phyloP scores from a whole-genome alignment of 2,113 vertebrate species.

The Vulpes ferrilata region DNA sequence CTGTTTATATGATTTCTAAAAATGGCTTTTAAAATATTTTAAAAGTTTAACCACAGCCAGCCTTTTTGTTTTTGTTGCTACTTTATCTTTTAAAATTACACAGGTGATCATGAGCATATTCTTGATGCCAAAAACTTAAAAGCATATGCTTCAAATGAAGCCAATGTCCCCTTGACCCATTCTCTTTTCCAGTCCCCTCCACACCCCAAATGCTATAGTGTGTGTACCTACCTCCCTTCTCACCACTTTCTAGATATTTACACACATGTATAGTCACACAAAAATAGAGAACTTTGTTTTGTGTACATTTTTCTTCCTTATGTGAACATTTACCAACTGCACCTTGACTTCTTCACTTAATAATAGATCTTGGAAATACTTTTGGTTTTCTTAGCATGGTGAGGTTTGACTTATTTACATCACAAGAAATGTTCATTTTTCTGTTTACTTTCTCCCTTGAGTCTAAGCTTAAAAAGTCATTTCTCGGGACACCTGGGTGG shows the following conservation, averaged over 20 bases:
- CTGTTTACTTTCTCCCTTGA: not conserved
- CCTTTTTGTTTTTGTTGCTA: not conserved
- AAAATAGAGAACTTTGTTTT: not conserved
- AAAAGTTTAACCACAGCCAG: not conserved
- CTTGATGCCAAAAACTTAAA: not conserved
- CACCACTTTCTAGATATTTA: not conserved
- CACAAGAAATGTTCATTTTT: not conserved
- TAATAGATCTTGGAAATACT: not conserved
- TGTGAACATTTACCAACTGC: not conserved
- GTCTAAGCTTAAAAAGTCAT: not conserved
- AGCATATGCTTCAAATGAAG: not conserved
- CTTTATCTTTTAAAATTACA: constrained; percentile 3
- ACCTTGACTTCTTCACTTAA: not conserved
- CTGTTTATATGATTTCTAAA: not conserved
- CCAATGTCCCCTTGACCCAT: not conserved
- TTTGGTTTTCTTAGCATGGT: not conserved
- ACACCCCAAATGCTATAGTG: not conserved
- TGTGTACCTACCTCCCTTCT: not conserved
- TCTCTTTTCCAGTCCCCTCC: not conserved
- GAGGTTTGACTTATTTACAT: not conserved
- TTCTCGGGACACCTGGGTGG: not conserved
- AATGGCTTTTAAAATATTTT: not conserved
- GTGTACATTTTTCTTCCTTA: not conserved
- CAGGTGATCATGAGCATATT: not conserved
- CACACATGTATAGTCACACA: not conserved